Base-by-base conservation (phyloP, 2,888 invertebrate species). In the Gari tellinella region DNA sequence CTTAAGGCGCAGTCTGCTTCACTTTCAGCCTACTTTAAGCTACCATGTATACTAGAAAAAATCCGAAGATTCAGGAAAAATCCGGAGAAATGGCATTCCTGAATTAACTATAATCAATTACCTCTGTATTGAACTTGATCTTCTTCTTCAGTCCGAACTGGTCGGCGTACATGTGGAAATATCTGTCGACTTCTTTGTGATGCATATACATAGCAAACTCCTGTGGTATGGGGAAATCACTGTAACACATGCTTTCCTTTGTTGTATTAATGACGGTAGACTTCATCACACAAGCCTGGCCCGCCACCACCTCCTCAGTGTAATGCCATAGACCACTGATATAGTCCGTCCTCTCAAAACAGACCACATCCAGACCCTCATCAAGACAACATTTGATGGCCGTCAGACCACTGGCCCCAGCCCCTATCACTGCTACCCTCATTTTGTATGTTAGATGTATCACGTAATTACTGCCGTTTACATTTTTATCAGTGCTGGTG, bases 171-270 rank as follows among this genome's bases (percentile, higher is more conserved):
- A 84, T 49, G n/a, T 89, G 76, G 56, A 92, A 87, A 68, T 92
- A 92, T 49, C 87, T 74, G 38, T 84, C 76, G 1, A 91, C 88
- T 52, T 72, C 63, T 4, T 84, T 82, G 65, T 92, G 90, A 77
- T 91, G 91, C 91, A 92, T 91, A 75, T 85, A 91, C 55, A 89
- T 87, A 0, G 92, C 89, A 65, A 70, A 91, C 26, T 91, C 88
- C 19, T 77, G 77, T 0, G 90, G 90, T 17, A 91, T 90, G 5
- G 91, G 91, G 72, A 85, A 92, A 72, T 92, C 92, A 37, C 91
- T 91, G 81, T 87, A 91, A 10, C 81, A 79, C 86, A 89, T 89
- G 82, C 87, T 88, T 63, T 90, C 90, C 48, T 90, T 90, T 49
- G 88, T 86, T 17, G 89, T 87, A 81, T 90, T 90, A 60, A 89